A percentile compares a stretch with the other conserved stretches of the same genome.
Conservation (phyloP, 2,113 vertebrate genomes). For the human (Homo sapiens) region GRCh38 chr13:78123501-78124000, state of each 20-base stretch:
- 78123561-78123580: not conserved
- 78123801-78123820: not conserved
- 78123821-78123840: not conserved
- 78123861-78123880: not conserved
- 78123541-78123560: not conserved
- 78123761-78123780: not conserved
- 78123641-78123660: not conserved
- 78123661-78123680: not conserved
- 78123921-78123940: not conserved
- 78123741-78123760: not conserved
- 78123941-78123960: not conserved
- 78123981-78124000: not conserved
- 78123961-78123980: not conserved
- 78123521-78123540: not conserved
- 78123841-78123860: not conserved
- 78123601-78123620: not conserved
- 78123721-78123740: too few species aligned
- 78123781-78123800: not conserved
- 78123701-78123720: not conserved
- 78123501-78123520: not conserved
- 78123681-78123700: not conserved
- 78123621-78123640: not conserved
- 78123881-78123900: not conserved
- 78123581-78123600: not conserved
- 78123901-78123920: not conserved